phyloP scores from a whole-genome alignment of 2,113 vertebrate species.

The Dermatemys mawii region DNA sequence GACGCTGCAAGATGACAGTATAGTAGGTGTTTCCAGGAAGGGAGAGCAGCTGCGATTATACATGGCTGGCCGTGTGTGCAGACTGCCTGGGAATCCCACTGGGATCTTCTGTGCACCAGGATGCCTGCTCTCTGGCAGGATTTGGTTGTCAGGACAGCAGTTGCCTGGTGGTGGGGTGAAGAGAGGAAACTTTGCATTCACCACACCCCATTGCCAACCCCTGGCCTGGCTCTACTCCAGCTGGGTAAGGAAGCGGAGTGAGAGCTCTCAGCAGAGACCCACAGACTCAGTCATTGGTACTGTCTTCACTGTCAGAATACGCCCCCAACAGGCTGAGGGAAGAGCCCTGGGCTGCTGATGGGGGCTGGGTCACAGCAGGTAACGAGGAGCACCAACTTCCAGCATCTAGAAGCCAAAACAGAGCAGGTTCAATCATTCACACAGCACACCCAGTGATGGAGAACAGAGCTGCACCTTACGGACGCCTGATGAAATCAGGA shows the following conservation, averaged over 20 bases:
- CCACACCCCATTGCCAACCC: neutral
- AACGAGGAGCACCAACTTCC: rapidly evolving
- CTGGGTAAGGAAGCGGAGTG: neutral
- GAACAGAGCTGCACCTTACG: neutral
- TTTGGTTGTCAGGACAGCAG: neutral
- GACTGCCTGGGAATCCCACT: neutral
- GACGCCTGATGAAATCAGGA: neutral
- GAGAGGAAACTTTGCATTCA: neutral
- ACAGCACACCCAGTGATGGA: rapidly evolving
- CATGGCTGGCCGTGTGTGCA: neutral
- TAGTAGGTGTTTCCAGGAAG: neutral
- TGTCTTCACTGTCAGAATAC: constrained; percentile 78
- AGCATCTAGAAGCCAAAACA: neutral
- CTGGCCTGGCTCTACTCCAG: neutral
- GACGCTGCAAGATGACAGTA: rapidly evolving
- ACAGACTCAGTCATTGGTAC: constrained; percentile 27
- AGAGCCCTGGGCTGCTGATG: neutral
- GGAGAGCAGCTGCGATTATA: neutral
- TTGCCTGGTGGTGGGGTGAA: neutral
- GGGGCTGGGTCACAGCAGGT: no score
- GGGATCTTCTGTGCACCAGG: rapidly evolving
- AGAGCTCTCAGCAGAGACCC: neutral
- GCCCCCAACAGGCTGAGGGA: constrained; percentile 78
- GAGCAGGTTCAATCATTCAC: neutral
- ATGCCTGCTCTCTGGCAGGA: neutral